Conservation (phyloP, 2,113 vertebrate species). For the Sminthopsis crassicaudata region DNA sequence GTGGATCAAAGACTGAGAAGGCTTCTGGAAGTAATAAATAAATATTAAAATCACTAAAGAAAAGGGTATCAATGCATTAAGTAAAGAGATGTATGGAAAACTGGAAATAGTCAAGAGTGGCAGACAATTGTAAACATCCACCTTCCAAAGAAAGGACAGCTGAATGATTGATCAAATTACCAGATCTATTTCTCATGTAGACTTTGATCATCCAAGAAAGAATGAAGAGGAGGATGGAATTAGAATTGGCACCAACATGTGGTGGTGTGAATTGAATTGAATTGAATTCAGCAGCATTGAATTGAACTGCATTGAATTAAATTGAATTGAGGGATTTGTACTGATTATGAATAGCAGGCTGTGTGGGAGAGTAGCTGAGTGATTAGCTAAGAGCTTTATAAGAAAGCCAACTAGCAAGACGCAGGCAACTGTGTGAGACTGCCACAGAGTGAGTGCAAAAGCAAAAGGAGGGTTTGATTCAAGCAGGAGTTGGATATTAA, state of each 20-base stretch:
- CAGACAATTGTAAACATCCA: slow-evolving; percentile 55
- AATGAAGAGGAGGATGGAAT: slow-evolving; percentile 43
- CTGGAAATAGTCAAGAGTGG: slow-evolving; percentile 44
- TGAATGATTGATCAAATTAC: slow-evolving; percentile 68
- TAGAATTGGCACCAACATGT: slow-evolving; percentile 69
- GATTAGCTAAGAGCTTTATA: slow-evolving; percentile 53
- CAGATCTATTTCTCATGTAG: slow-evolving; percentile 59
- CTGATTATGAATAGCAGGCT: slow-evolving; percentile 66
- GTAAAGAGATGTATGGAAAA: slow-evolving; percentile 59
- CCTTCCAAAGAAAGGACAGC: slow-evolving; percentile 48
- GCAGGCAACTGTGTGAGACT: slow-evolving; percentile 35
- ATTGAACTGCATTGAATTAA: slow-evolving; percentile 64
- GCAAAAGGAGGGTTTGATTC: slow-evolving; percentile 50
- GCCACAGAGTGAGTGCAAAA: slow-evolving; percentile 52
- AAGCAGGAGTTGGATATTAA: slow-evolving; percentile 44
- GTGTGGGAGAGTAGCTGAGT: slow-evolving; percentile 53
- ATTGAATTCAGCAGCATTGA: slow-evolving; percentile 62
- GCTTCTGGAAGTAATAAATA: slow-evolving; percentile 68
- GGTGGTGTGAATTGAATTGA: slow-evolving; percentile 59
- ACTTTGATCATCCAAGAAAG: slow-evolving; percentile 61
- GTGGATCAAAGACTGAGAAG: slow-evolving; percentile 42
- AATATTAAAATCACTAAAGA: slow-evolving; percentile 54
- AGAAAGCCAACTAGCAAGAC: slow-evolving; percentile 38
- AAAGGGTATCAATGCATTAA: slow-evolving; percentile 51
- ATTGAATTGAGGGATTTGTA: slow-evolving; percentile 66